Evolutionary conservation across 2,888 invertebrate species (phyloP).

Genomic region (Pimpla rufipes): DNA sequence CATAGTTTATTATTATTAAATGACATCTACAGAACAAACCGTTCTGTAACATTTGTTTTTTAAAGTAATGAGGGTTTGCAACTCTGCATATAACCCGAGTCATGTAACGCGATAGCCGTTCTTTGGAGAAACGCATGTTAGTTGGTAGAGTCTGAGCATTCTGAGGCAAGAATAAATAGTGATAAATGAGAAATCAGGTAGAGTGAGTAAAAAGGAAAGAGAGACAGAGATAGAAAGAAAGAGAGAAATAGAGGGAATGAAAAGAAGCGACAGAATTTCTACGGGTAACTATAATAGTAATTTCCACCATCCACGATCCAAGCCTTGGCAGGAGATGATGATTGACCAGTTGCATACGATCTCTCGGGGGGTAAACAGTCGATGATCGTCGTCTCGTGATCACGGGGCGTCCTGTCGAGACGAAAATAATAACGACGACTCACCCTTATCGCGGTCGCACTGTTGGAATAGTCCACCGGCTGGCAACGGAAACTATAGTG

Average conservation of each 20-base stretch:
- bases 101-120: constrained; percentile 31
- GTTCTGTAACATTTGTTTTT: no score
- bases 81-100: constrained; percentile 10
- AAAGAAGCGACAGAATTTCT: constrained; percentile 47
- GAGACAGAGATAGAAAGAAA: not conserved
- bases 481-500: constrained; percentile 96
- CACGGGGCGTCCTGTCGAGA: constrained; percentile 52
- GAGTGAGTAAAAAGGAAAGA: constrained; percentile 11
- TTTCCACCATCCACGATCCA: constrained; percentile 64
- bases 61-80: no score
- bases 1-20: no score
- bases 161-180: not conserved
- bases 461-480: constrained; percentile 95
- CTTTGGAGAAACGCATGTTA: constrained; percentile 24
- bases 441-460: constrained; percentile 93
- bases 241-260: constrained; percentile 2
- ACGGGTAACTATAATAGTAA: constrained; percentile 33
- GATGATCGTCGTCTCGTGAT: constrained; percentile 69
- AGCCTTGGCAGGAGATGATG: constrained; percentile 51
- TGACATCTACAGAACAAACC: no score
- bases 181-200: not conserved
- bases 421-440: constrained; percentile 84
- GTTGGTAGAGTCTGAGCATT: constrained; percentile 22
- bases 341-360: constrained; percentile 52
- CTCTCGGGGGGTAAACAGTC: constrained; percentile 62